Conservation (phyloP, 2,797 vertebrate genomes). For the Phylloscopus collybita region DNA sequence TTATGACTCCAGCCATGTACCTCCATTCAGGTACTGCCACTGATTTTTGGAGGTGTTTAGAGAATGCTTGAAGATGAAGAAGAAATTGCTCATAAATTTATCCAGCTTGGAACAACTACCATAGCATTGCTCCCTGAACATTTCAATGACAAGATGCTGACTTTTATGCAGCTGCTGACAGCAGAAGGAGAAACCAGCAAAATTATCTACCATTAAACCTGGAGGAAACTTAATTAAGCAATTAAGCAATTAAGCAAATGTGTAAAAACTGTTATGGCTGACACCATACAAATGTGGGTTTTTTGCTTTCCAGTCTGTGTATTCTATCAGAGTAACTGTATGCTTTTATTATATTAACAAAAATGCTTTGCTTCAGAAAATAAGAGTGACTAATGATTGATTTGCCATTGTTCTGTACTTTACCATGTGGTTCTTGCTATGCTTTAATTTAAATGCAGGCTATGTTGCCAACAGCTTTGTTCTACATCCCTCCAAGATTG, state of each 20-base stretch:
- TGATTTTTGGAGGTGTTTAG: neutral
- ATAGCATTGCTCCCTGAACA: neutral
- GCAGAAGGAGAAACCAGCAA: neutral
- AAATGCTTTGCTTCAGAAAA: neutral
- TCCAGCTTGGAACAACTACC: neutral
- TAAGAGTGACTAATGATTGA: neutral
- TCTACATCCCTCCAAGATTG: neutral
- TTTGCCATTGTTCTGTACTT: neutral
- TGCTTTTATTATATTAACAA: neutral
- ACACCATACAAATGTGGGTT: neutral
- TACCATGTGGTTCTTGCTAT: neutral
- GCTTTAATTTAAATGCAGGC: neutral
- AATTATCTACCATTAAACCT: neutral
- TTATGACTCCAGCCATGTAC: fast-evolving
- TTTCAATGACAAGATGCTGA: neutral
- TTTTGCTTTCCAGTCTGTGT: neutral
- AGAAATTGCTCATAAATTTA: neutral
- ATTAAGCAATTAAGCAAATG: neutral
- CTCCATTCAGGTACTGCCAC: neutral
- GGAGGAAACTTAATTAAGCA: neutral
- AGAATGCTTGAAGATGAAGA: neutral
- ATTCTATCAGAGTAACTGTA: neutral
- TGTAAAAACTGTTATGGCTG: neutral
- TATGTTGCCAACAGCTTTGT: neutral
- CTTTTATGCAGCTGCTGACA: neutral